Evolutionary conservation across 2,888 invertebrate species (phyloP).

Genomic region (Tenodera sinensis): DNA sequence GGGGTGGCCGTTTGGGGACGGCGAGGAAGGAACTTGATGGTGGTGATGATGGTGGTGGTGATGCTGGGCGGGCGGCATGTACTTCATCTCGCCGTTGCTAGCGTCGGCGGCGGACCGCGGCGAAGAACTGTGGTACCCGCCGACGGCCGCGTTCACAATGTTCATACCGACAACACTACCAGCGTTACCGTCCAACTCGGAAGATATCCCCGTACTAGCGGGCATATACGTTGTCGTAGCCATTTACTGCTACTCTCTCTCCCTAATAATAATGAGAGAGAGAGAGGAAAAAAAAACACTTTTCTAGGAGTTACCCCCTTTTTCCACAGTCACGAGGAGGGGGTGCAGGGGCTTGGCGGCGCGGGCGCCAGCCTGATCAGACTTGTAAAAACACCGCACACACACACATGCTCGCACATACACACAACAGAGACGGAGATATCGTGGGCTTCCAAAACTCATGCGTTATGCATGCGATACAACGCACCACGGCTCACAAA

Average conservation of each 20-base stretch:
- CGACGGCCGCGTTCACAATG: slow-evolving; percentile 45
- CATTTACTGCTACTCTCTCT: slow-evolving; percentile 50
- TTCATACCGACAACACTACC: slow-evolving; percentile 43
- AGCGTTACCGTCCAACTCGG: slow-evolving; percentile 65
- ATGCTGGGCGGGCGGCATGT: slow-evolving; percentile 78
- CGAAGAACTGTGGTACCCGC: slow-evolving; percentile 80
- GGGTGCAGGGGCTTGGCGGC: slow-evolving; percentile 18
- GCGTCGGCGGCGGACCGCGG: slow-evolving; percentile 82
- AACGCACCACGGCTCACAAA: slow-evolving; percentile 36
- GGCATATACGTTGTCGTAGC: slow-evolving; percentile 93
- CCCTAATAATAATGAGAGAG: slow-evolving; percentile 13
- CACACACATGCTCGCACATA: slow-evolving; percentile 19
- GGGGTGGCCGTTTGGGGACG: slow-evolving; percentile 60
- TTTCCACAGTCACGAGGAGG: slow-evolving; percentile 22
- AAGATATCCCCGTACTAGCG: slow-evolving; percentile 69
- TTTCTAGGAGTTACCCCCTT: slow-evolving; percentile 18
- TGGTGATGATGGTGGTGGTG: slow-evolving; percentile 76
- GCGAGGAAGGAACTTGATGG: slow-evolving; percentile 64
- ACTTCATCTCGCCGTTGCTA: slow-evolving; percentile 93
- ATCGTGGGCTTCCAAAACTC: slow-evolving; percentile 40
- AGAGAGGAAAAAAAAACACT: slow-evolving; percentile 9
- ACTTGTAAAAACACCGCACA: slow-evolving; percentile 23
- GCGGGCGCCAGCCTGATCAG: slow-evolving; percentile 23
- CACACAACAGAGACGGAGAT: slow-evolving; percentile 15
- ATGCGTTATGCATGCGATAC: slow-evolving; percentile 60